phyloP scores from a whole-genome alignment of 2,888 invertebrate genomes.

The Agonopterix arenella region DNA sequence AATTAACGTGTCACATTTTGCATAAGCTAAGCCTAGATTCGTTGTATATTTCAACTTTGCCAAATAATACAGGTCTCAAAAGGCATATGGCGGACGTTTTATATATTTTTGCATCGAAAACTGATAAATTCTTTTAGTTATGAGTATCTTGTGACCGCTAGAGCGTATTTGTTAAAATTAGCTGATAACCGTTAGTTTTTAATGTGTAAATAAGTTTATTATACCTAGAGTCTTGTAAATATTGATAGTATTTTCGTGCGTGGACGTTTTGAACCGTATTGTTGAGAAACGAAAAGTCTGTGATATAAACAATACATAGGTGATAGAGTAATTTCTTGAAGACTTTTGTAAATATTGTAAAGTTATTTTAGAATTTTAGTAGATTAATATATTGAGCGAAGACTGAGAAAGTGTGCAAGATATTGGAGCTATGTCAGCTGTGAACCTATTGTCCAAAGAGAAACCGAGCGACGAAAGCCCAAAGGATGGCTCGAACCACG shows the following conservation, averaged over 20 bases:
- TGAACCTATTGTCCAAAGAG: conserved; percentile 70
- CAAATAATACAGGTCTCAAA: conserved; percentile 64
- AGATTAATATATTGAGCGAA: conserved; percentile 71
- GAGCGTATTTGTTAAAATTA: conserved; percentile 74
- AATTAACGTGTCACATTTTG: conserved; percentile 18
- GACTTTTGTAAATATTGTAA: conserved; percentile 73
- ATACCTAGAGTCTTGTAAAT: conserved; percentile 71
- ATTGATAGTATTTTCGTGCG: conserved; percentile 75
- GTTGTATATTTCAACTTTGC: conserved; percentile 25
- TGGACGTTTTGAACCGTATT: conserved; percentile 78
- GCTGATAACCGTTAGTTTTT: conserved; percentile 73
- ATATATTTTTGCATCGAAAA: conserved; percentile 77
- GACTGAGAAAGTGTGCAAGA: conserved; percentile 67
- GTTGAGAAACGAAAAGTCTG: conserved; percentile 79
- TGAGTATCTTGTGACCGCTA: conserved; percentile 75
- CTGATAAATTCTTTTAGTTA: conserved; percentile 77
- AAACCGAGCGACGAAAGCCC: conserved; percentile 64
- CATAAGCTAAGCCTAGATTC: conserved; percentile 1
- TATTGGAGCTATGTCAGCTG: conserved; percentile 72
- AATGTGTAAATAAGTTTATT: conserved; percentile 76
- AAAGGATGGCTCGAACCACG: conserved; percentile 57
- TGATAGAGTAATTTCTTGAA: conserved; percentile 72
- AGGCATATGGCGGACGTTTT: conserved; percentile 78
- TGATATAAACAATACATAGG: conserved; percentile 78
- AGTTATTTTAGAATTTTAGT: conserved; percentile 71